phyloP scores from a whole-genome alignment of 2,113 vertebrate genomes.

The Apaloderma vittatum region DNA sequence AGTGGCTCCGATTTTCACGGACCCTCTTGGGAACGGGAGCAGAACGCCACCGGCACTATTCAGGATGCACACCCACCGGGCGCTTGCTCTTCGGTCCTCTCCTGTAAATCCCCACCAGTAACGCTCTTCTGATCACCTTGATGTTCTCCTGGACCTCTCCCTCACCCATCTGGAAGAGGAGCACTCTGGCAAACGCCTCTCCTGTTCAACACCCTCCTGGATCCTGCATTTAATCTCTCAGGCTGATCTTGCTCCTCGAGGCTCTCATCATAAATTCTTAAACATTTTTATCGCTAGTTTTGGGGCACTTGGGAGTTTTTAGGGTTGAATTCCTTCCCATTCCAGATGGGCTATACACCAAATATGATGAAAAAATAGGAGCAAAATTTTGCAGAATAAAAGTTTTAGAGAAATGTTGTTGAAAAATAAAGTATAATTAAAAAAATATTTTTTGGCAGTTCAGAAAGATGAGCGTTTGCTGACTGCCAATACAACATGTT shows the following conservation, averaged over 20 bases:
- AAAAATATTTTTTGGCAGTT: background rate
- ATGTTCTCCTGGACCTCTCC: background rate
- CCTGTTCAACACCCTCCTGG: background rate
- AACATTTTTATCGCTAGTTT: background rate
- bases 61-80: background rate
- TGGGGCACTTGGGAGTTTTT: background rate
- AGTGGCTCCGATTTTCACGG: background rate
- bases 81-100: background rate
- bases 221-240: background rate
- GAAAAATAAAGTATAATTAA: background rate
- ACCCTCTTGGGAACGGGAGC: too few relatives aligned
- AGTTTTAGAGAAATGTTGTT: background rate
- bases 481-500: background rate
- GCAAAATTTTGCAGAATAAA: background rate
- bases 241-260: background rate
- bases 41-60: background rate
- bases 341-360: background rate
- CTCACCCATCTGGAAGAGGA: background rate
- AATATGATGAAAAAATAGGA: background rate
- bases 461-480: background rate
- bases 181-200: background rate
- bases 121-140: background rate
- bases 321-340: too few relatives aligned
- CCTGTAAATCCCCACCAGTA: background rate
- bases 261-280: background rate